Conservation (phyloP, 1,140 invertebrate genomes). For the Copidosoma floridanum region DNA sequence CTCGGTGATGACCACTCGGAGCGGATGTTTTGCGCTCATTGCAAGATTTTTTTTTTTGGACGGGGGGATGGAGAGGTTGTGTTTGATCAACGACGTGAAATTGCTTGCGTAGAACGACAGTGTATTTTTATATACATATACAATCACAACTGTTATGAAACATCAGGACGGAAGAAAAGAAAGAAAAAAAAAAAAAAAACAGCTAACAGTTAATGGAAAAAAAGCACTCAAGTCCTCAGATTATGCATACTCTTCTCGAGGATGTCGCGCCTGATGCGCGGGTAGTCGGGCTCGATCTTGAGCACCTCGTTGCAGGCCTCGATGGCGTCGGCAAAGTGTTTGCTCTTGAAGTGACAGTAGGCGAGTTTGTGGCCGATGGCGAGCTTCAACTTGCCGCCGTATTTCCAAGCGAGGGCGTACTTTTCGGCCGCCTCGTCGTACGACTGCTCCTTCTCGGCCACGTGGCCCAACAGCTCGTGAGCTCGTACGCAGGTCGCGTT, state of each 20-base stretch:
- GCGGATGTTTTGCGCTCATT: neutral
- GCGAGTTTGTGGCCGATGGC: conserved; percentile 89
- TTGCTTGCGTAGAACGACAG: no score
- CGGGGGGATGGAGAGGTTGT: no score
- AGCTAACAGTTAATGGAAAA: no score
- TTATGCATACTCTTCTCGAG: conserved; percentile 89
- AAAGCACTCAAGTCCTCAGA: no score
- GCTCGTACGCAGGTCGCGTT: conserved; percentile 90
- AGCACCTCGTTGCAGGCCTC: conserved; percentile 82
- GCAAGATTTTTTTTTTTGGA: no score
- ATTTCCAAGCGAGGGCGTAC: conserved; percentile 85
- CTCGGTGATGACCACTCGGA: conserved; percentile 26
- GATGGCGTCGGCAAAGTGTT: conserved; percentile 83
- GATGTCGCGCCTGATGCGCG: conserved; percentile 89
- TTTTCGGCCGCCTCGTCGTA: conserved; percentile 82
- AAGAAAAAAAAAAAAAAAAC: conserved; percentile 8
- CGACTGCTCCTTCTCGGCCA: conserved; percentile 90
- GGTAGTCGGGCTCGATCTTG: conserved; percentile 81
- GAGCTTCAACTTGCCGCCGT: conserved; percentile 76
- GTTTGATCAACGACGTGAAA: no score
- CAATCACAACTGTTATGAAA: no score
- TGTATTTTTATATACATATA: no score
- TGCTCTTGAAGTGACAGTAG: conserved; percentile 88
- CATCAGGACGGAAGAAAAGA: neutral
- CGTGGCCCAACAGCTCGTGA: conserved; percentile 83